A percentile compares a stretch with the other conserved stretches of the same genome.
Conservation (phyloP, 2,888 invertebrate genomes). For the Lochmaea crataegi region DNA sequence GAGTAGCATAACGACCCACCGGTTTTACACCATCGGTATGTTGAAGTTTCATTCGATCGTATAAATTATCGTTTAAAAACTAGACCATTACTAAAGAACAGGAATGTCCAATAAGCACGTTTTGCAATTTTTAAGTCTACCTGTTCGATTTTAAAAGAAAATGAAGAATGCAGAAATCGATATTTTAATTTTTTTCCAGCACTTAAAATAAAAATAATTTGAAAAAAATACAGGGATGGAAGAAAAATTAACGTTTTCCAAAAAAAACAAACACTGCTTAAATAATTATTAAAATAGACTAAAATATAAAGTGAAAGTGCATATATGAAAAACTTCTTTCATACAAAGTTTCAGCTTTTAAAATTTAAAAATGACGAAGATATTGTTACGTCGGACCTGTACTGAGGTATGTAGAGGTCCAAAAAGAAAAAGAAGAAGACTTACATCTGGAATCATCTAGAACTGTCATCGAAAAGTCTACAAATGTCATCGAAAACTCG, state of each 20-base stretch:
- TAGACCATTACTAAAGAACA: background rate
- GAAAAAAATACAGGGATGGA: background rate
- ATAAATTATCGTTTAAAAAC: background rate
- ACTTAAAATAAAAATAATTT: background rate
- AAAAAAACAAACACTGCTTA: too few species aligned
- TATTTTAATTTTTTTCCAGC: background rate
- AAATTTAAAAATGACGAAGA: too few species aligned
- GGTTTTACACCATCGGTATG: background rate
- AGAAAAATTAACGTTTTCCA: background rate
- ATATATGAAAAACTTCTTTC: too few species aligned
- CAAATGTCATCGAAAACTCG: too few species aligned
- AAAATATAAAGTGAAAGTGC: too few species aligned
- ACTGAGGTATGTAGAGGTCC: too few species aligned
- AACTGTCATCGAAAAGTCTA: background rate
- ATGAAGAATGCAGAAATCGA: background rate
- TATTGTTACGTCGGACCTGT: too few species aligned
- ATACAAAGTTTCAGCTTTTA: too few species aligned
- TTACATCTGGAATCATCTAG: too few species aligned
- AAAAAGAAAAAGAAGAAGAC: too few species aligned
- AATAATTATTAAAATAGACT: too few species aligned
- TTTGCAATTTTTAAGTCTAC: background rate
- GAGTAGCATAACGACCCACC: too few species aligned
- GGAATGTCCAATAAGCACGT: slow-evolving; percentile 3
- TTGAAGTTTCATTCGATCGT: background rate
- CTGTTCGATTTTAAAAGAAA: slow-evolving; percentile 1